These are phyloP conservation scores for Pachycephala philippinensis DNA, from an alignment of 2,113 vertebrate species.

Conservation along the genomic window DNA sequence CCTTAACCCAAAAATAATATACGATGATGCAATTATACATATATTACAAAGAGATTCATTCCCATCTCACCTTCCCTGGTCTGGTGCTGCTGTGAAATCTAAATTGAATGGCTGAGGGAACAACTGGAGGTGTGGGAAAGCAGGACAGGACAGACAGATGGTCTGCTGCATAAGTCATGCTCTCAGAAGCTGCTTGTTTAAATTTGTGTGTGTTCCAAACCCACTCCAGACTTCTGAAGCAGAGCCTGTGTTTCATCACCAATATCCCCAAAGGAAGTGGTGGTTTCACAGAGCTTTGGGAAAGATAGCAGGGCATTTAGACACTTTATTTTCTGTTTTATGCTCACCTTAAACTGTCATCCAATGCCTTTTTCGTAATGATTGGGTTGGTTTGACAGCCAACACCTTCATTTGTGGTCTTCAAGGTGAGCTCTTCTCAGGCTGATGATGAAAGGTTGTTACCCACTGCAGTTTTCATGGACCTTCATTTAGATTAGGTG, in stretches of 20 bases:
- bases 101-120: neutral
- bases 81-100: neutral
- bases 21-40: neutral
- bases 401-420: rapidly evolving
- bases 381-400: neutral
- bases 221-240: rapidly evolving
- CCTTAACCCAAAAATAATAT: neutral
- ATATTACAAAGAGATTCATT: neutral
- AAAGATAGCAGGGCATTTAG: neutral
- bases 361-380: neutral
- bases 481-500: neutral
- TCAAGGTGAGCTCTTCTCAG: neutral
- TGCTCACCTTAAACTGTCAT: neutral
- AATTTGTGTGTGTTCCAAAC: neutral
- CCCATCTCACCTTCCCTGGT: neutral
- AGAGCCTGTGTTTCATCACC: neutral
- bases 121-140: neutral
- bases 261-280: neutral
- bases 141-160: neutral
- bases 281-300: rapidly evolving
- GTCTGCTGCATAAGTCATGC: neutral
- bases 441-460: neutral
- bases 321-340: neutral
- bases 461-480: neutral
- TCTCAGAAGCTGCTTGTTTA: neutral